Evolutionary conservation across 2,888 invertebrate species (phyloP), one percentile per base, ranked within the genome.

Genomic region (Drepanosiphum platanoidis): DNA sequence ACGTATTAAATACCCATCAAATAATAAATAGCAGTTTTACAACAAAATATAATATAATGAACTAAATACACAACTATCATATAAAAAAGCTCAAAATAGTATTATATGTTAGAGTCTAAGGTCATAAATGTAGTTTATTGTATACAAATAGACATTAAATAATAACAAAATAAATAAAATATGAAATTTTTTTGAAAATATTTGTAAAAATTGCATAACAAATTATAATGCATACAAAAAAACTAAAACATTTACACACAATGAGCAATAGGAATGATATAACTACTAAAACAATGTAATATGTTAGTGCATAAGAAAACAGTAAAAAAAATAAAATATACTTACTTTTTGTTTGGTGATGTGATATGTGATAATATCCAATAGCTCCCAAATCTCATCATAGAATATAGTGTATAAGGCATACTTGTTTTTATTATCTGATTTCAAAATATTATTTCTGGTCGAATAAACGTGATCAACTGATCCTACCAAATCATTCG

Each of bases 361-460:
- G 52, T 80, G 11, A 34, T 22, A 52, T 5, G 36, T 58, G 52
- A 70, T 80, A 70, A 80, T 18, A 22, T 80, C 70, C 52, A 80
- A 36, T 30, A 70, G 7, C 22, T 58, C 80, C 18, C 18, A 36
- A 30, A 80, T 58, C 1, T 70, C 80, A 1, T 80, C 70, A 30
- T 36, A 70, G 7, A 80, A 80, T 3, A 2, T 22, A 70, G 5
- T 27, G 22, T 70, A 80, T 13, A 70, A 3, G 3, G 3, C 4
- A 30, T 46, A 80, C 18, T 70, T 80, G 1, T 70, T 30, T 36
- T 58, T 58, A 22, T 2, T 27, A 70, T 80, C 80, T 11, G 80
- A 70, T 58, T 22, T 80, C 7, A 70, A 27, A 52, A 70, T 58
- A 46, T 58, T 70, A 52, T 80, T 80, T 36, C 22, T 80, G 11